Percentiles rank a stretch among this genome's conserved stretches.
Evolutionary conservation across 2,113 vertebrate species (phyloP).

Genomic region (Heterochromis multidens): DNA sequence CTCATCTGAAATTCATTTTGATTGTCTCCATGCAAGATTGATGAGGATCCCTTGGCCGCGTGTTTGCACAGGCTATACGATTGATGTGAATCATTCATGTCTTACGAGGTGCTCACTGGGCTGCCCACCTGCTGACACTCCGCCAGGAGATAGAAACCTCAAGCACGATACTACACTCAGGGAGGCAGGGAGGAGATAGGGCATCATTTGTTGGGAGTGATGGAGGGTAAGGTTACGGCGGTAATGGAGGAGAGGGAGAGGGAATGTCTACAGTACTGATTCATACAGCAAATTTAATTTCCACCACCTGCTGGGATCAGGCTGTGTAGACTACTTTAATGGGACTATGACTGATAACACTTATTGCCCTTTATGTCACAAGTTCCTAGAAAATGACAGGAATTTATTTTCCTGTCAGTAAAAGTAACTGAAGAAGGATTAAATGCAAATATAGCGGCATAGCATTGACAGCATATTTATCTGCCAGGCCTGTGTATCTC

Average conservation of each 20-base stretch:
- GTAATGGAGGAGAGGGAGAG: conserved; percentile 8
- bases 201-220: conserved; percentile 10
- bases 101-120: background rate
- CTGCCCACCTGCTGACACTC: conserved; percentile 26
- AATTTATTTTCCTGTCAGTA: conserved; percentile 12
- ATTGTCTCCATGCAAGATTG: conserved; percentile 61
- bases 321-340: conserved; percentile 23
- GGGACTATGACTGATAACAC: conserved; percentile 6
- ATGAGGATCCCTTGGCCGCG: conserved; percentile 38
- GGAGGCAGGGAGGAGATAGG: background rate
- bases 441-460: background rate
- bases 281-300: conserved; percentile 36
- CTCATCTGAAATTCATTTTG: conserved; percentile 59
- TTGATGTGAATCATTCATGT: conserved; percentile 61
- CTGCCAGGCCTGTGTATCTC: background rate
- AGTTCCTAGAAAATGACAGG: background rate
- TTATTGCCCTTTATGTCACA: background rate
- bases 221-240: conserved; percentile 15
- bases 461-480: background rate
- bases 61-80: conserved; percentile 48
- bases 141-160: conserved; percentile 2
- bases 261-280: background rate
- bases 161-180: background rate
- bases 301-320: conserved; percentile 15
- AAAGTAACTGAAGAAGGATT: background rate